A percentile compares a stretch with the other conserved stretches of the same genome.
These are phyloP conservation scores for Lasioglossum vierecki DNA, from an alignment of 2,888 invertebrate species.

Conservation along the genomic window DNA sequence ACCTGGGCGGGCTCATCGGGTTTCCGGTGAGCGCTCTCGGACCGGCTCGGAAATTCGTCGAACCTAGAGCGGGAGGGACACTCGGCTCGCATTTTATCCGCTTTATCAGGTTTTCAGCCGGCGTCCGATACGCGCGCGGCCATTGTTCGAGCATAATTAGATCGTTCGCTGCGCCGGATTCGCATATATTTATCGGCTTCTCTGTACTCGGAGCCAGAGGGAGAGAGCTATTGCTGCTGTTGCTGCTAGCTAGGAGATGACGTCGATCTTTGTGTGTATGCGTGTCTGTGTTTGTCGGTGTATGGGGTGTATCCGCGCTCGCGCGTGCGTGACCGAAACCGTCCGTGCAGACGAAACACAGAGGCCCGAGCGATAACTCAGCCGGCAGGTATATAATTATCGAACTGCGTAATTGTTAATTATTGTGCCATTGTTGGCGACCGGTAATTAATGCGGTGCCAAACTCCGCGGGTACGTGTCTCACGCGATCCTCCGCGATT, in stretches of 20 bases:
- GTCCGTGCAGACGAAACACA: constrained; percentile 37
- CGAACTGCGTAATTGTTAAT: constrained; percentile 82
- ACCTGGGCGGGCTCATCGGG: constrained; percentile 22
- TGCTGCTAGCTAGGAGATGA: constrained; percentile 9
- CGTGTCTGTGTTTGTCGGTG: not conserved
- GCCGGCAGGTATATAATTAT: constrained; percentile 79
- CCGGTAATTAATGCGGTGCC: constrained; percentile 79
- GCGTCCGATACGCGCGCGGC: constrained; percentile 48
- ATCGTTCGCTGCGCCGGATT: constrained; percentile 58
- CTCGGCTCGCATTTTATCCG: constrained; percentile 49
- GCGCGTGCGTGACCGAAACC: constrained; percentile 17
- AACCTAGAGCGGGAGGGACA: not conserved
- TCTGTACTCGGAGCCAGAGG: constrained; percentile 26
- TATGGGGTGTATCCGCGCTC: not conserved
- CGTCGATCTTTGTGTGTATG: not conserved
- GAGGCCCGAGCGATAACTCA: constrained; percentile 75
- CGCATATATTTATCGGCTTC: constrained; percentile 59
- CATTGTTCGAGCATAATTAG: constrained; percentile 65
- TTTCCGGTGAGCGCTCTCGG: not conserved
- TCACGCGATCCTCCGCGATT: constrained; percentile 71
- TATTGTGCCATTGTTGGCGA: constrained; percentile 80
- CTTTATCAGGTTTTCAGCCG: constrained; percentile 59
- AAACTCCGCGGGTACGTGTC: constrained; percentile 70
- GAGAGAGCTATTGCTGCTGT: constrained; percentile 16
- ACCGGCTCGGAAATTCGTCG: not conserved